Evolutionary conservation across 1,140 invertebrate species (phyloP), one percentile per base, ranked within the genome.

Genomic region (Hesperophylax magnus): DNA sequence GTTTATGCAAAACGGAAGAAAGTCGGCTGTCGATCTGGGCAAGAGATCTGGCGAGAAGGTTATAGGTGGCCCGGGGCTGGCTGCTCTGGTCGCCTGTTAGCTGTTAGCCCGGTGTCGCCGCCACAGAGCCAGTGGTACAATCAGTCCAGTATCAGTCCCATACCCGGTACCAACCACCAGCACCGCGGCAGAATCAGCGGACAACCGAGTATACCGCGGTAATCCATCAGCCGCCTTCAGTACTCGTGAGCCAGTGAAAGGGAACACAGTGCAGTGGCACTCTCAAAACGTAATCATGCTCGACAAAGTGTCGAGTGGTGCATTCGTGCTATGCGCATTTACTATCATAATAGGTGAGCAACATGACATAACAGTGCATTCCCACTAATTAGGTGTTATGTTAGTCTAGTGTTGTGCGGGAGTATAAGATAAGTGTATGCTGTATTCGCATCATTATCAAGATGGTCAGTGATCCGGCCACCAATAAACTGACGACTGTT

Each of bases 1-100:
- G 65, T 47, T 72, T 79, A 79, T 80, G 82, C 78, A 80, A 81
- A 83, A 60, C 58, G 82, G 75, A 83, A 83, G 82, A 83, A 83
- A 83, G 82, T 83, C 65, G 54, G 18, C 20, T 81, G 18, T 27
- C 69, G 54, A 27, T 72, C 69, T 17, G 52, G 20, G 69, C 69
- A 53, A 53, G 52, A 54, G 27, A 52, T 47, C 18, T 69, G 14
- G 69, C 69, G 17, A 53, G 52, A 54, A 54, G 69, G 69, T 20
- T 69, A 15, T 18, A 34, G 22, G 53, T 56, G 22, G 53, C 27
- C 53, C n/a, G 27, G 22, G 72, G 53, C 52, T 0, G 34, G 34
- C 22, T 1, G 15, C 34, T 20, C 34, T 31, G 31, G 34, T 27
- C 65, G 24, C n/a, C 27, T 15, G 39, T 1, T 27, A 34, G 65